Evolutionary conservation across 2,888 invertebrate genomes (phyloP).

Genomic region (Siphlonurus alternatus): DNA sequence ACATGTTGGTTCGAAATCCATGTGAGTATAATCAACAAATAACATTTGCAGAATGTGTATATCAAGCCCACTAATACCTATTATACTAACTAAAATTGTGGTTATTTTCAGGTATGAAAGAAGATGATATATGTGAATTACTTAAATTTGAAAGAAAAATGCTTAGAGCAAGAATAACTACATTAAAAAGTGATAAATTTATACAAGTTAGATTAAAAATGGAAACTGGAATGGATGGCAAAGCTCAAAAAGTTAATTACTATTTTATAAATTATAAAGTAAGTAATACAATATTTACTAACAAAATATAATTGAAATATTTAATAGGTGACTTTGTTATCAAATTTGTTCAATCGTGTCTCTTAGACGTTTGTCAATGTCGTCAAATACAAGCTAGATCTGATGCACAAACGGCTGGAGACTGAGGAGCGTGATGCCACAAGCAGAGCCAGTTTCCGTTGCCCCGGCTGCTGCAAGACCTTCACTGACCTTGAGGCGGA

Average conservation of each 20-base stretch:
- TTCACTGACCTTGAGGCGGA: conserved; percentile 94
- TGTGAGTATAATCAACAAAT: conserved; percentile 39
- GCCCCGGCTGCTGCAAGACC: conserved; percentile 77
- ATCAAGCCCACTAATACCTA: neutral
- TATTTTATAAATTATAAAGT: conserved; percentile 93
- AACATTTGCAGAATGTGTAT: neutral
- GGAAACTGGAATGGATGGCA: conserved; percentile 89
- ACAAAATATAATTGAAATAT: no score
- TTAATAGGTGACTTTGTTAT: no score
- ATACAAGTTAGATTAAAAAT: conserved; percentile 81
- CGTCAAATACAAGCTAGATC: conserved; percentile 90
- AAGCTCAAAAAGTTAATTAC: conserved; percentile 90
- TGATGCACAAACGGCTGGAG: conserved; percentile 90
- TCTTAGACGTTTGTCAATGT: conserved; percentile 89
- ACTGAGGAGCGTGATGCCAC: conserved; percentile 90
- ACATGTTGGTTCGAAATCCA: conserved; percentile 89
- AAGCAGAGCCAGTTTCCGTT: conserved; percentile 88
- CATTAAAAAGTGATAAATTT: conserved; percentile 81
- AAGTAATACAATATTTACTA: no score
- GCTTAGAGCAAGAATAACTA: conserved; percentile 70
- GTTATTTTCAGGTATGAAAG: conserved; percentile 51
- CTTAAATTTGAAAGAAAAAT: conserved; percentile 89
- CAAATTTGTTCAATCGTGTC: neutral
- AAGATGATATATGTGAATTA: conserved; percentile 78
- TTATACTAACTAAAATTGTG: neutral